These are phyloP conservation scores for Calyptomena viridis DNA, from an alignment of 2,113 vertebrate genomes.

Conservation along the genomic window DNA sequence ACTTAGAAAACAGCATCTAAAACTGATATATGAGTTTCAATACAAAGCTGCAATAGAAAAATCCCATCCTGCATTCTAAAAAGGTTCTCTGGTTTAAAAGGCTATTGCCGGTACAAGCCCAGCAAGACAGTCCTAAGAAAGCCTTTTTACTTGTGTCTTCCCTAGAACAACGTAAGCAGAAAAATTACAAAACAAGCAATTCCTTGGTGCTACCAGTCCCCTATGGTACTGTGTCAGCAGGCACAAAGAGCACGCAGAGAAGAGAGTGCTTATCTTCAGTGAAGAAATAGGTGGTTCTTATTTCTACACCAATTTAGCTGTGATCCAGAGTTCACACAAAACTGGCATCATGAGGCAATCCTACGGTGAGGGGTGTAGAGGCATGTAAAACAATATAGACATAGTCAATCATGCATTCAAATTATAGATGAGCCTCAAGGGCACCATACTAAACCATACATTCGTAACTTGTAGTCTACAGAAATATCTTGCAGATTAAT, in stretches of 20 bases:
- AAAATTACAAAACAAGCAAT: background rate
- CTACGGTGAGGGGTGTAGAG: background rate
- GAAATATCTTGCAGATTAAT: background rate
- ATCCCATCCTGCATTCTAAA: background rate
- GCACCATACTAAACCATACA: background rate
- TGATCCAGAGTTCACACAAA: background rate
- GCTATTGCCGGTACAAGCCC: background rate
- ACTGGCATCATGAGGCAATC: background rate
- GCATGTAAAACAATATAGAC: background rate
- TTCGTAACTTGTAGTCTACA: background rate
- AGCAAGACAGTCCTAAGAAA: background rate
- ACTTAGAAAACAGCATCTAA: background rate
- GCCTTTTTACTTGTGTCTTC: background rate
- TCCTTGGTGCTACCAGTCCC: background rate
- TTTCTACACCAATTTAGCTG: background rate
- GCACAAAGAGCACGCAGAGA: background rate
- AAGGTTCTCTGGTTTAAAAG: background rate
- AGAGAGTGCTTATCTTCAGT: background rate
- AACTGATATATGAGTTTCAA: background rate
- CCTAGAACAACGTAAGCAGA: background rate
- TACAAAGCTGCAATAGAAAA: background rate
- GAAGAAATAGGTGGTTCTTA: background rate
- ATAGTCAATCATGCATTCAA: background rate
- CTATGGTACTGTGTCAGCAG: background rate
- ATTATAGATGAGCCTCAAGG: background rate